These are phyloP conservation scores for Manacus vitellinus DNA, from an alignment of 2,113 vertebrate species.

Conservation along the genomic window DNA sequence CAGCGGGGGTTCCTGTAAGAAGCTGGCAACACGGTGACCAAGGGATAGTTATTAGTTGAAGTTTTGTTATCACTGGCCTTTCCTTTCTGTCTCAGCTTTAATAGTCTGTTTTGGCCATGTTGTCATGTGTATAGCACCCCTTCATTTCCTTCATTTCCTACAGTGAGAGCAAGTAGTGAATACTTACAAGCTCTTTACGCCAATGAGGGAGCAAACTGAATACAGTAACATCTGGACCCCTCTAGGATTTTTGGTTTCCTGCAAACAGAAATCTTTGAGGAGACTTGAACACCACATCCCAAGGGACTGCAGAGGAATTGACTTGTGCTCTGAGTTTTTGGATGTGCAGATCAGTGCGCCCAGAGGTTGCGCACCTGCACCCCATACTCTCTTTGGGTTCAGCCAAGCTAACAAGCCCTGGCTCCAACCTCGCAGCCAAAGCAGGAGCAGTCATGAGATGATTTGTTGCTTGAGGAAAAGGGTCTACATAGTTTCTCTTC, in stretches of 20 bases:
- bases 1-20: rapidly evolving
- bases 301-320: background rate
- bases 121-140: rapidly evolving
- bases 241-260: background rate
- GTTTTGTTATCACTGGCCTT: background rate
- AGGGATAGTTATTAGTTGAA: background rate
- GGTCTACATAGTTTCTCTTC: background rate
- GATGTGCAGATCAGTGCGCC: background rate
- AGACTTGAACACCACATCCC: background rate
- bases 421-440: background rate
- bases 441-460: rapidly evolving
- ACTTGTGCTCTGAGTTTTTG: background rate
- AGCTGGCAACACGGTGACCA: background rate
- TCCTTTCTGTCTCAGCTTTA: background rate
- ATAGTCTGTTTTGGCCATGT: background rate
- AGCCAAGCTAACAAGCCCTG: background rate
- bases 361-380: background rate
- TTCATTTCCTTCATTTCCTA: background rate
- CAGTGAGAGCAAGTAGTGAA: rapidly evolving
- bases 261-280: background rate
- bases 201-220: background rate
- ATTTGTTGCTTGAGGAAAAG: background rate
- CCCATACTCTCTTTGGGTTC: background rate
- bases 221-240: background rate
- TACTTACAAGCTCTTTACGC: background rate